Evolutionary conservation across 2,888 invertebrate species (phyloP).

Genomic region (Drosophila buzzatii): DNA sequence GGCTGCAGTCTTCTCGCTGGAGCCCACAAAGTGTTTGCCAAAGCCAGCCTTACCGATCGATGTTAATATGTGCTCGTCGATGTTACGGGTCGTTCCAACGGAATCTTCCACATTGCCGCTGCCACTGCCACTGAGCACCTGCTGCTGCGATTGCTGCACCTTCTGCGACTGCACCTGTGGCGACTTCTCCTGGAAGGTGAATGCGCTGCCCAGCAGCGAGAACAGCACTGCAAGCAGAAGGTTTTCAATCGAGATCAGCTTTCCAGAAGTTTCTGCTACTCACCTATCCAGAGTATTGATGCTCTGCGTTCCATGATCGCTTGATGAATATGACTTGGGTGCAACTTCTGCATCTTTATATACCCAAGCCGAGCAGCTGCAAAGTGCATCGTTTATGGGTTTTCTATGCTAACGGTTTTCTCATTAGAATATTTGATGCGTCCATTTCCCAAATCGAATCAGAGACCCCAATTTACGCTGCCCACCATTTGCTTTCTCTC

Average conservation of each 20-base stretch:
- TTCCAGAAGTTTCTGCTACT: conserved; percentile 15
- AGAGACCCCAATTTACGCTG: conserved; percentile 34
- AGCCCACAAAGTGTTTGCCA: conserved; percentile 55
- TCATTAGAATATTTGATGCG: conserved; percentile 64
- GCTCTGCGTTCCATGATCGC: conserved; percentile 57
- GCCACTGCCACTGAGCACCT: conserved; percentile 2
- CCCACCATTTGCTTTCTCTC: conserved; percentile 44
- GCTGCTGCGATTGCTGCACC: conserved; percentile 34
- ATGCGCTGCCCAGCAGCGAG: conserved; percentile 35
- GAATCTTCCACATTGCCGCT: conserved; percentile 42
- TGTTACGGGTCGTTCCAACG: conserved; percentile 44
- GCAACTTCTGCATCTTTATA: conserved; percentile 47
- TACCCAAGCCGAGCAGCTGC: conserved; percentile 40
- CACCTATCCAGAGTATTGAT: conserved; percentile 57
- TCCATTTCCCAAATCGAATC: conserved; percentile 22
- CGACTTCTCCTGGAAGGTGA: conserved; percentile 63
- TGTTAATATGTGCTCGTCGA: conserved; percentile 61
- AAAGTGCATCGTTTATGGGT: conserved; percentile 54
- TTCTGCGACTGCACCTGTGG: conserved; percentile 44
- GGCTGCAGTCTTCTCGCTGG: conserved; percentile 44
- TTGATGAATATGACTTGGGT: conserved; percentile 44
- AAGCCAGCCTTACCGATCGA: conserved; percentile 70
- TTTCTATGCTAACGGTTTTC: conserved; percentile 59
- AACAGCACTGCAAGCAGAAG: conserved; percentile 45
- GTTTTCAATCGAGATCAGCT: neutral